These are phyloP conservation scores for Platygyra sinensis DNA, from an alignment of 64 coral and sea anemone genomes.

Conservation along the genomic window DNA sequence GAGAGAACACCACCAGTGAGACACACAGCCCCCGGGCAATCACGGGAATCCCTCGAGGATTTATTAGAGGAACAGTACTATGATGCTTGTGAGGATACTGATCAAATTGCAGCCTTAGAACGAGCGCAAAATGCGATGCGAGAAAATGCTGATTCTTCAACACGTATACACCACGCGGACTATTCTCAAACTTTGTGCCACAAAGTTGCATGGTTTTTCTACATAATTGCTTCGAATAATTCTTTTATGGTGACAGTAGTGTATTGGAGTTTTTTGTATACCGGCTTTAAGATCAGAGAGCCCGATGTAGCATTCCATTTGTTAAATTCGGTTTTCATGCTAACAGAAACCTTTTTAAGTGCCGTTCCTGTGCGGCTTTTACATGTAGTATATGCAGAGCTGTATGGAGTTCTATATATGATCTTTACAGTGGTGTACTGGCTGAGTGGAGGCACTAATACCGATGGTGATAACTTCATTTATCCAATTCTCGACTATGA, in stretches of 20 bases:
- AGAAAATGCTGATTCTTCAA: background rate
- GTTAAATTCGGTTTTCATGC: slow-evolving; percentile 77
- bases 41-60: background rate
- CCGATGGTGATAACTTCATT: slow-evolving; percentile 25
- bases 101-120: background rate
- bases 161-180: background rate
- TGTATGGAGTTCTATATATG: slow-evolving; percentile 60
- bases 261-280: slow-evolving; percentile 68
- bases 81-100: background rate
- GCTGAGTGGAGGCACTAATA: slow-evolving; percentile 49
- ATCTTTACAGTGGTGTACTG: slow-evolving; percentile 72
- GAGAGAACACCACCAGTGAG: background rate
- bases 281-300: slow-evolving; percentile 17
- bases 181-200: slow-evolving; percentile 62
- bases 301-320: slow-evolving; percentile 66
- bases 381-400: slow-evolving; percentile 51
- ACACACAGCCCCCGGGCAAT: background rate
- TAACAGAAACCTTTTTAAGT: slow-evolving; percentile 56
- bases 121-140: background rate
- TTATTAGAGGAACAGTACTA: background rate
- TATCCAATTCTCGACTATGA: slow-evolving; percentile 74
- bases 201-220: slow-evolving; percentile 65
- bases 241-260: slow-evolving; percentile 48
- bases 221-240: slow-evolving; percentile 63
- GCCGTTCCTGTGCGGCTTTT: slow-evolving; percentile 64